Percentiles rank a stretch among this genome's conserved stretches.
These are phyloP conservation scores for Druon quercuslanigerum DNA, from an alignment of 1,140 invertebrate genomes.

Conservation along the genomic window DNA sequence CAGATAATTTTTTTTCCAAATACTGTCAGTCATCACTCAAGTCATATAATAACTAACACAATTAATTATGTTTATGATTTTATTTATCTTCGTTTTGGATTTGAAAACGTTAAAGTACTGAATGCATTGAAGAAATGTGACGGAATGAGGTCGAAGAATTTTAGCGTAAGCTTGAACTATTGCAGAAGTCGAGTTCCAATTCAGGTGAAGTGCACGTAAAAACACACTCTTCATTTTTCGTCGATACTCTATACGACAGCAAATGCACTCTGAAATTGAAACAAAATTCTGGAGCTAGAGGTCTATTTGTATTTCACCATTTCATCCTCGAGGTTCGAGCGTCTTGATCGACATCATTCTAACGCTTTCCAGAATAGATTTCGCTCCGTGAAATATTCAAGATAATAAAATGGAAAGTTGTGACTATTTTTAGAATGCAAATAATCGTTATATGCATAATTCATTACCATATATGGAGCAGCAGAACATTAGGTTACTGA, in stretches of 20 bases:
- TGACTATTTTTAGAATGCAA: constrained; percentile 3
- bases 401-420: constrained; percentile 1
- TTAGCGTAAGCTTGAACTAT: background rate
- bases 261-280: constrained; percentile 30
- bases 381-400: constrained; percentile 23
- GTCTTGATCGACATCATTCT: constrained; percentile 27
- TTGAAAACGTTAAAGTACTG: background rate
- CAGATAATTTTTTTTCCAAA: too few relatives aligned
- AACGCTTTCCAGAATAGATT: constrained; percentile 8
- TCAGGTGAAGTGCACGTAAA: constrained; percentile 25
- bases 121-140: background rate
- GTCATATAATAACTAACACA: too few relatives aligned
- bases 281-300: constrained; percentile 15
- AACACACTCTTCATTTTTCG: constrained; percentile 27
- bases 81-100: background rate
- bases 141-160: background rate
- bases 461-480: background rate
- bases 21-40: too few relatives aligned
- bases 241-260: background rate
- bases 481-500: background rate
- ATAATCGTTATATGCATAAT: constrained; percentile 4
- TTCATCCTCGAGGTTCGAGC: constrained; percentile 8
- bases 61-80: background rate
- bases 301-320: constrained; percentile 27
- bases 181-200: constrained; percentile 7